Evolutionary conservation across 2,888 invertebrate genomes (phyloP), one percentile per base, ranked within the genome.

Genomic region (Tipula lateralis): DNA sequence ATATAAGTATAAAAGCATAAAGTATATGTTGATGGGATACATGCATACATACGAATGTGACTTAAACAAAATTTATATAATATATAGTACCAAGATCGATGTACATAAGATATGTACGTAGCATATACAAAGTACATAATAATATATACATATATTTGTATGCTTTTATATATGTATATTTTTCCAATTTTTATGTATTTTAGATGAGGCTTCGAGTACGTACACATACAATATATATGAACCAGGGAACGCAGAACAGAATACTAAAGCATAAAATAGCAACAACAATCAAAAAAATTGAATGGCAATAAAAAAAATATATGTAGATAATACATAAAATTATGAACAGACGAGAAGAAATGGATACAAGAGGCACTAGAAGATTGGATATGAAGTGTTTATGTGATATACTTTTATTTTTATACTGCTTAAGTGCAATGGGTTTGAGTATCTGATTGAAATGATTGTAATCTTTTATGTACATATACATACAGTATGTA

Each of bases 391-490:
- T 66, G 66, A 66, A 66, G 66, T 66, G 66, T 66, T 66, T 66
- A 66, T 66, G 24, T 66, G 66, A 66, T 66, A 66, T 66, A 66
- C 66, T 66, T 66, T 66, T 66, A 66, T 66, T 66, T 66, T 66
- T 66, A 24, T 66, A 24, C 66, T 66, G 66, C 24, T 66, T 66
- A 66, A 66, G 66, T 66, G 66, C 66, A 66, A 66, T 66, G 24
- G 66, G 66, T 66, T 66, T 66, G 66, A 66, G 66, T 66, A 66
- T 66, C 66, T 66, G 66, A 66, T 66, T 66, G 66, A 66, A 66
- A 66, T 24, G 19, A 66, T 66, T 66, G 66, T 66, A 66, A 66
- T 66, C 66, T 66, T 66, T 66, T 66, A 24, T 66, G 50, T 50
- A 50, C 19, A 50, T 50, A 66, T 24, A 66, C n/a, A 1, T 44